Evolutionary conservation across 2,888 invertebrate species (phyloP).

Genomic region (Pristionchus entomophagus): DNA sequence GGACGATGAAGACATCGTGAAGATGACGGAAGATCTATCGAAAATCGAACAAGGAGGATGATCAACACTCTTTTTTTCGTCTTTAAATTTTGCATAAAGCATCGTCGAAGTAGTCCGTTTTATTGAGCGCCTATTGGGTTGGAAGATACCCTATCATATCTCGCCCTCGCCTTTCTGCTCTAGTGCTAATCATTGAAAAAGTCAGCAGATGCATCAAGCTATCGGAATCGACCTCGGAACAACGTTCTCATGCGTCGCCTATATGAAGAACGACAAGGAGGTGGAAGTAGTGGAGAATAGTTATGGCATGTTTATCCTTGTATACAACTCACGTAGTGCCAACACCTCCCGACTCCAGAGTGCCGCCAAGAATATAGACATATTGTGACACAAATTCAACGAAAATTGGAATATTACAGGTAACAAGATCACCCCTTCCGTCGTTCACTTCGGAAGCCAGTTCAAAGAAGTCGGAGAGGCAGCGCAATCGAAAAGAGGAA

Average conservation of each 20-base stretch:
- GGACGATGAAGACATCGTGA: not conserved
- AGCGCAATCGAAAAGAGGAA: not conserved
- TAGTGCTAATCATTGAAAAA: not conserved
- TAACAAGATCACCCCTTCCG: not conserved
- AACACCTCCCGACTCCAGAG: too few species aligned
- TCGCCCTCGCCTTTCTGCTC: not conserved
- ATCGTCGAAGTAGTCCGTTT: not conserved
- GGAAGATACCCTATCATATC: not conserved
- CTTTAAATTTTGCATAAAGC: not conserved
- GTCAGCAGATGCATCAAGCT: not conserved
- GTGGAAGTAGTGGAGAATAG: not conserved
- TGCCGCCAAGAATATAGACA: too few species aligned
- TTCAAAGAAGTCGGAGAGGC: not conserved
- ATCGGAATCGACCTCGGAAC: conserved; percentile 19
- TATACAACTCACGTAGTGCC: too few species aligned
- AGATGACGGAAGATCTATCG: not conserved
- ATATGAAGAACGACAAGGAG: not conserved
- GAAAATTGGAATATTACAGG: not conserved
- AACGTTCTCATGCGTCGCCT: not conserved
- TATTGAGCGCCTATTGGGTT: not conserved
- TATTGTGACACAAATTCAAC: not conserved
- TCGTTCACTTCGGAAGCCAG: not conserved
- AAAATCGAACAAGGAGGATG: not conserved
- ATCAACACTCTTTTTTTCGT: not conserved
- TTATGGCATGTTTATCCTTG: not conserved